Percentiles rank a stretch among this genome's conserved stretches.
Conservation (phyloP, 2,797 vertebrate species). For the Falco columbarius region DNA sequence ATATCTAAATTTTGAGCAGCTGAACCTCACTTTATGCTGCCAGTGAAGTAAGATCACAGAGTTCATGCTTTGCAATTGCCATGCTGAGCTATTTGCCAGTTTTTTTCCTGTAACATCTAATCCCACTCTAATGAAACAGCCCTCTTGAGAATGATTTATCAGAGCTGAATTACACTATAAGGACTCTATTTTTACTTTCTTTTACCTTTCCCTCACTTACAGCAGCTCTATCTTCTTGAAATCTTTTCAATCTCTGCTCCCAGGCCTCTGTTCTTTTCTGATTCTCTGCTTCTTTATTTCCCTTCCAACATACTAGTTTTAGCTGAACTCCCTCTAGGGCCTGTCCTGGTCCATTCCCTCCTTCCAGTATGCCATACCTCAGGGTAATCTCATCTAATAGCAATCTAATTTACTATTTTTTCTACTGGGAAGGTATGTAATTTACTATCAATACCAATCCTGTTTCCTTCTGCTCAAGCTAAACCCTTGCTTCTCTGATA, state of each 20-base stretch:
- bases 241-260: background rate
- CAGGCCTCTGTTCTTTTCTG: background rate
- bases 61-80: background rate
- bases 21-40: background rate
- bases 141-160: background rate
- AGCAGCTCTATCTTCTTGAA: background rate
- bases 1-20: background rate
- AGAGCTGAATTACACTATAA: background rate
- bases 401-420: conserved; percentile 11
- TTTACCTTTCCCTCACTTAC: background rate
- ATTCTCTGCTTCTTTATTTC: conserved; percentile 7
- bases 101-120: conserved; percentile 10
- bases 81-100: background rate
- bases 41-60: conserved; percentile 7
- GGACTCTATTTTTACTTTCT: background rate
- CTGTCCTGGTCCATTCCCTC: background rate
- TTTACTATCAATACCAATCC: conserved; percentile 39
- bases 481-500: conserved; percentile 9
- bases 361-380: background rate
- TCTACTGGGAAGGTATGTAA: background rate
- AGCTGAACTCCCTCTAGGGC: background rate
- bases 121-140: background rate
- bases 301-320: background rate
- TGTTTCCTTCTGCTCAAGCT: background rate
- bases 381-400: conserved; percentile 5